Conservation (phyloP, 2,888 invertebrate species). For the Trimorus sp. region DNA sequence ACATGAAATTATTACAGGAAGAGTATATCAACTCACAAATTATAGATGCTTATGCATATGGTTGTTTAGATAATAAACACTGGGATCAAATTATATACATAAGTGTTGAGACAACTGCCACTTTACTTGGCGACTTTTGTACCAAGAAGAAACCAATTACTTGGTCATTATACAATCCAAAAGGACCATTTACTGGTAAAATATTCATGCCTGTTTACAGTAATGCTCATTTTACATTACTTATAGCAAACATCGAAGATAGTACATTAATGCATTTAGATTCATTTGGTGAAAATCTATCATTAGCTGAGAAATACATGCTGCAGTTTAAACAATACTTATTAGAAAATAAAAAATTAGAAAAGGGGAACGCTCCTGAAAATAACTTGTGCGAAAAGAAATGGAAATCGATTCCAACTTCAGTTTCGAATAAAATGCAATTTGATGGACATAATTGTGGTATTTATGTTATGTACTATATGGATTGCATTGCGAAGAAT, state of each 20-base stretch:
- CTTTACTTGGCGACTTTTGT: not conserved
- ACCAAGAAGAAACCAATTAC: slow-evolving; percentile 1
- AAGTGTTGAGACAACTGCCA: not conserved
- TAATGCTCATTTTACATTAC: slow-evolving; percentile 6
- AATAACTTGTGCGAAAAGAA: slow-evolving; percentile 16
- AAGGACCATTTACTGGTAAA: not conserved
- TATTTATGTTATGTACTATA: slow-evolving; percentile 11
- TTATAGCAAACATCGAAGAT: slow-evolving; percentile 7
- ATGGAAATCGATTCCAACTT: slow-evolving; percentile 3
- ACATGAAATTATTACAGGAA: too few relatives aligned
- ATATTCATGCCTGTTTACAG: slow-evolving; percentile 12
- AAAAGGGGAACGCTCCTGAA: not conserved
- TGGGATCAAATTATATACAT: not conserved
- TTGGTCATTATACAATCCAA: slow-evolving; percentile 3
- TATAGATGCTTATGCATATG: not conserved
- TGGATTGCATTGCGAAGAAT: slow-evolving; percentile 11
- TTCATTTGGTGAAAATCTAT: slow-evolving; percentile 9
- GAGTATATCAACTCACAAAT: not conserved
- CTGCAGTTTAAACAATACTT: slow-evolving; percentile 15
- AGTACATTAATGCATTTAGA: not conserved
- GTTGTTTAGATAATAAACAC: too few relatives aligned
- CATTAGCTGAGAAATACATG: not conserved
- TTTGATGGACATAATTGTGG: slow-evolving; percentile 13
- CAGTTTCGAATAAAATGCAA: not conserved
- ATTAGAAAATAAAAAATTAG: not conserved